Percentiles rank a stretch among this genome's conserved stretches.
Evolutionary conservation across 2,888 invertebrate genomes (phyloP).

Genomic region (Plusia festucae): DNA sequence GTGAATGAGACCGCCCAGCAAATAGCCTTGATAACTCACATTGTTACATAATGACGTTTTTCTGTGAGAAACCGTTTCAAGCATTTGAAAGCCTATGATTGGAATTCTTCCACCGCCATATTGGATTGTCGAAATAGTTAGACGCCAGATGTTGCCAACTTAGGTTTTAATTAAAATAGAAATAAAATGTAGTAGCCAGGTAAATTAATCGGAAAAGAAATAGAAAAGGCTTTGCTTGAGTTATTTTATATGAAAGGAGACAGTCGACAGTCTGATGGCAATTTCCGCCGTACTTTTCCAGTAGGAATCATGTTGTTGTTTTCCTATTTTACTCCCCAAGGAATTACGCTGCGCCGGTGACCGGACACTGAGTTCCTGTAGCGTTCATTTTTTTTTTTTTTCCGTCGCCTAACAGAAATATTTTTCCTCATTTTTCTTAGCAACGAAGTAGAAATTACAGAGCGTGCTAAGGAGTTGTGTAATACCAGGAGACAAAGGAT

Average conservation of each 20-base stretch:
- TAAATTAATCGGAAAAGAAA: background rate
- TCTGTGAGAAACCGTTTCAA: slow-evolving; percentile 4
- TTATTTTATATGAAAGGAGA: background rate
- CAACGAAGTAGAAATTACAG: background rate
- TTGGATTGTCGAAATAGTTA: slow-evolving; percentile 7
- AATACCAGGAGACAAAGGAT: background rate
- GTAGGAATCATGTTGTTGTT: background rate
- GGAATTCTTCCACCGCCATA: slow-evolving; percentile 1
- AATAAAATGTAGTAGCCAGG: background rate
- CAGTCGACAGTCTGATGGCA: background rate
- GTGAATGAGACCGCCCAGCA: slow-evolving; percentile 1
- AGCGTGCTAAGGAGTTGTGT: background rate
- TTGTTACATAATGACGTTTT: background rate
- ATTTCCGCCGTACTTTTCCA: background rate
- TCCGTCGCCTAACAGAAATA: background rate
- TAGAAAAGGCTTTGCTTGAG: background rate
- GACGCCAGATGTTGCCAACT: background rate
- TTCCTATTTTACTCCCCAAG: background rate
- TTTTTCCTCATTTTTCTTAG: background rate
- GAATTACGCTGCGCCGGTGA: background rate
- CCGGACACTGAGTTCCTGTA: background rate
- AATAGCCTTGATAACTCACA: slow-evolving; percentile 1
- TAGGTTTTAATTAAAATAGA: background rate
- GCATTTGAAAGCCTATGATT: background rate
- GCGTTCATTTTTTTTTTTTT: slow-evolving; percentile 5